Evolutionary conservation across 1,140 invertebrate genomes (phyloP).

Genomic region (Drosophila nebulosa): DNA sequence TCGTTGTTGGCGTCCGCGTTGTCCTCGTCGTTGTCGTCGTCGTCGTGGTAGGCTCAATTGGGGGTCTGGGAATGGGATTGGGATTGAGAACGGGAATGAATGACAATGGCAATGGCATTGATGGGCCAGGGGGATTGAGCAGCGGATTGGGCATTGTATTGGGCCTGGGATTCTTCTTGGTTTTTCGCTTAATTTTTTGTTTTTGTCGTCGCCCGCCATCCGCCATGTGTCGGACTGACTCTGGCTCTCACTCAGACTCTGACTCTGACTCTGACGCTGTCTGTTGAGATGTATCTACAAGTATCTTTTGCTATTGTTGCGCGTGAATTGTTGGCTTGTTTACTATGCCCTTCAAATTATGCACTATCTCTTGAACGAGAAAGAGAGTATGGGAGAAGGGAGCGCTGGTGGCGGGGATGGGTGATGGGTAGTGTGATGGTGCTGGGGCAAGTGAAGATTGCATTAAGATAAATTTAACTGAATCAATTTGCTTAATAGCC

Average conservation of each 20-base stretch:
- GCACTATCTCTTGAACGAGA: slow-evolving; percentile 60
- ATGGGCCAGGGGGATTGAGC: slow-evolving; percentile 35
- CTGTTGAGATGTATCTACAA: slow-evolving; percentile 42
- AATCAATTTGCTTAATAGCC: slow-evolving; percentile 81
- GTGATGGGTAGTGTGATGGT: not conserved
- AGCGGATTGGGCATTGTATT: slow-evolving; percentile 43
- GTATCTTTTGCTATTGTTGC: slow-evolving; percentile 63
- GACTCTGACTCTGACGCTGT: not conserved
- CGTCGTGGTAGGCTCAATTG: slow-evolving; percentile 50
- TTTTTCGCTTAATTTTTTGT: slow-evolving; percentile 22
- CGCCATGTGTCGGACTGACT: slow-evolving; percentile 58
- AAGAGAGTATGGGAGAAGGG: not conserved
- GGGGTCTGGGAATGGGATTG: slow-evolving; percentile 53
- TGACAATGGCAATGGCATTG: slow-evolving; percentile 59
- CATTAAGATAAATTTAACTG: slow-evolving; percentile 81
- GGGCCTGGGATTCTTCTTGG: slow-evolving; percentile 30
- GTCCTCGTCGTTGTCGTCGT: slow-evolving; percentile 19
- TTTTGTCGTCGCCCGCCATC: slow-evolving; percentile 26
- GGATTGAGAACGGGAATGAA: slow-evolving; percentile 1
- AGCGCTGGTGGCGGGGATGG: not conserved
- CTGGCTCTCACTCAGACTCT: not conserved
- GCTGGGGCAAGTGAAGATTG: slow-evolving; percentile 67
- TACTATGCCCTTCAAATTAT: slow-evolving; percentile 79
- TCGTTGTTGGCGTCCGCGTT: not conserved
- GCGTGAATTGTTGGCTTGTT: slow-evolving; percentile 78